Evolutionary conservation across 2,797 vertebrate species (phyloP).

Genomic region (Leptatherina wallacei): DNA sequence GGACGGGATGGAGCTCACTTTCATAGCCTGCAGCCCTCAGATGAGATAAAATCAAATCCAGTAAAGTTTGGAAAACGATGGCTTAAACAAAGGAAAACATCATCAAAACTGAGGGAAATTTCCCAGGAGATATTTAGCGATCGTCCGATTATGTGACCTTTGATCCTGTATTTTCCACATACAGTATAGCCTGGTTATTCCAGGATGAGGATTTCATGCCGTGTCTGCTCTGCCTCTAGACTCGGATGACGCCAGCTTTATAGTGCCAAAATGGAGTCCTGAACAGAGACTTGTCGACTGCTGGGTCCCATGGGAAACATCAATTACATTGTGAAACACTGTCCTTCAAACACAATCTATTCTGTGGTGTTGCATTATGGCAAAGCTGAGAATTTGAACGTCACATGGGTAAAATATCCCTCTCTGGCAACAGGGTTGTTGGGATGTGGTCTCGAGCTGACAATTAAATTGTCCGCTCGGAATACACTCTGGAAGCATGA

Average conservation of each 20-base stretch:
- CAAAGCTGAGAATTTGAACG: slow-evolving; percentile 66
- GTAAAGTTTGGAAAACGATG: slow-evolving; percentile 54
- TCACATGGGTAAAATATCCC: slow-evolving; percentile 67
- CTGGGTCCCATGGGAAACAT: slow-evolving; percentile 74
- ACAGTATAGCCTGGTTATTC: slow-evolving; percentile 50
- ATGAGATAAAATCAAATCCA: slow-evolving; percentile 65
- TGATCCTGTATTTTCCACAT: slow-evolving; percentile 62
- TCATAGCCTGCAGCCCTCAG: slow-evolving; percentile 52
- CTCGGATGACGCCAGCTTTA: slow-evolving; percentile 67
- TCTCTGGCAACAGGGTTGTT: slow-evolving; percentile 71
- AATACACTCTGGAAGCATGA: slow-evolving; percentile 63
- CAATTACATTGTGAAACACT: slow-evolving; percentile 78
- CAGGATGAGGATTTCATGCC: slow-evolving; percentile 44
- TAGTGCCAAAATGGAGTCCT: slow-evolving; percentile 55
- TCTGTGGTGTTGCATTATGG: slow-evolving; percentile 75
- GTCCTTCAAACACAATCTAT: slow-evolving; percentile 75
- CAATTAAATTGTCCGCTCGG: slow-evolving; percentile 75
- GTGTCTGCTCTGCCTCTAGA: slow-evolving; percentile 50
- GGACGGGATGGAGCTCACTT: slow-evolving; percentile 64
- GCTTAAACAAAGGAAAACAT: slow-evolving; percentile 49
- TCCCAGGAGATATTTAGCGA: slow-evolving; percentile 57
- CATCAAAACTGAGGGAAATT: slow-evolving; percentile 47
- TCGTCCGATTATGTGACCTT: slow-evolving; percentile 64
- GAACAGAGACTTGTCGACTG: slow-evolving; percentile 65
- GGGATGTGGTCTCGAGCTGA: slow-evolving; percentile 77